Evolutionary conservation across 2,113 vertebrate genomes (phyloP), one percentile per base, ranked within the genome.

Genomic region (Gobius niger): DNA sequence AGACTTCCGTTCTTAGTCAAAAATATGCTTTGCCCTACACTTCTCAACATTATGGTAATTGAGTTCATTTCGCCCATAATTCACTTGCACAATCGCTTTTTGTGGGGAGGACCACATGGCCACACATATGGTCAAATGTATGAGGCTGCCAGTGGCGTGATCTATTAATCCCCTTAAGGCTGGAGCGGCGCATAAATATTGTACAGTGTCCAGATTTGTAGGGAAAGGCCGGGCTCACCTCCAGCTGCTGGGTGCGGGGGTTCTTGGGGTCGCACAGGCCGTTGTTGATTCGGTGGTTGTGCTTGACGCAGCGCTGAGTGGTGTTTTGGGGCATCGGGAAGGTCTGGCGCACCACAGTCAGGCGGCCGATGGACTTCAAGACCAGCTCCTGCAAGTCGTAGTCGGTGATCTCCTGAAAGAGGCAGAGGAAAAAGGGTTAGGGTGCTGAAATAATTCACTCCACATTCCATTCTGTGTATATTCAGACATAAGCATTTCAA

Each of bases 261-360:
- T 96, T 96, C 86, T 99, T 99, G 0, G 95, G 95, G 91, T 99
- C 96, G 82, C 97, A 99, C 50, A 99, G 86, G 46, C 96, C 96
- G 67, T 94, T 96, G 93, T 97, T 98, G 85, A 99, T 98, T 76
- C 95, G 91, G 92, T 99, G 98, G 92, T 96, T 98, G 89, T 94
- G 95, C 86, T 96, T 95, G 83, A 96, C 94, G 88, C 98, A 99
- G 65, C 96, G 93, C 84, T 99, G 96, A 77, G 94, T 98, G 75
- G 92, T 86, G 81, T 99, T 98, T 72, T 96, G 96, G n/a, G 96
- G 94, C 62, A 97, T 91, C 52, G 96, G 96, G 89, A 99, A 99
- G 0, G 93, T 96, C 92, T 99, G 98, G 0, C 97, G 93, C 82
- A 99, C 93, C 85, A 99, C 89, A 3, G 98, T 99, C 85, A 99